phyloP scores from a whole-genome alignment of 2,113 vertebrate species.

The Agapornis roseicollis region DNA sequence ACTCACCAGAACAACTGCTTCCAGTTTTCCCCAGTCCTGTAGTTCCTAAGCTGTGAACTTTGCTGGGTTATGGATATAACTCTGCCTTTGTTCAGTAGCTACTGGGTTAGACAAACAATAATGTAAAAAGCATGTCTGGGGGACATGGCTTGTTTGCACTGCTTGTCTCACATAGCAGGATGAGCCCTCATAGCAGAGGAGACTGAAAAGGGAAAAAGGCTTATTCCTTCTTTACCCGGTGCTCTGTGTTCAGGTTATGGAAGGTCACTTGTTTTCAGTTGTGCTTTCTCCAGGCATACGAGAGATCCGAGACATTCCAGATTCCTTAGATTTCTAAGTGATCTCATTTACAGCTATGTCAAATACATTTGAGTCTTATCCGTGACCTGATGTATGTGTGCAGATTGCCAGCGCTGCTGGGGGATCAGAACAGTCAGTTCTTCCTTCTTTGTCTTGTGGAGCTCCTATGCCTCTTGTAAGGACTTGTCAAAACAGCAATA shows the following conservation, averaged over 20 bases:
- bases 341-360: slow-evolving; percentile 10
- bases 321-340: slow-evolving; percentile 15
- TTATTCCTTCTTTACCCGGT: neutral
- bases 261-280: neutral
- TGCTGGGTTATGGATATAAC: neutral
- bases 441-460: neutral
- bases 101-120: neutral
- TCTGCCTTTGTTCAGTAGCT: neutral
- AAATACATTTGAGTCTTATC: neutral
- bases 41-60: neutral
- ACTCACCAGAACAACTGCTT: neutral
- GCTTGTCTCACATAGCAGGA: neutral
- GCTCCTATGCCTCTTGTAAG: neutral
- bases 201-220: neutral
- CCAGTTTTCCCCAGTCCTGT: neutral
- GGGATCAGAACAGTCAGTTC: neutral
- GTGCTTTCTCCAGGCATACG: neutral
- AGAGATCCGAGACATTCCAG: neutral
- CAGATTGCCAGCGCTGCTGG: neutral
- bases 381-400: neutral
- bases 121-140: neutral
- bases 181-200: neutral
- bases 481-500: neutral
- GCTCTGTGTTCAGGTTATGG: neutral
- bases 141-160: neutral